Evolutionary conservation across 2,797 vertebrate species (phyloP), one percentile per base, ranked within the genome.

Genomic region (Chelidonichthys spinosus): DNA sequence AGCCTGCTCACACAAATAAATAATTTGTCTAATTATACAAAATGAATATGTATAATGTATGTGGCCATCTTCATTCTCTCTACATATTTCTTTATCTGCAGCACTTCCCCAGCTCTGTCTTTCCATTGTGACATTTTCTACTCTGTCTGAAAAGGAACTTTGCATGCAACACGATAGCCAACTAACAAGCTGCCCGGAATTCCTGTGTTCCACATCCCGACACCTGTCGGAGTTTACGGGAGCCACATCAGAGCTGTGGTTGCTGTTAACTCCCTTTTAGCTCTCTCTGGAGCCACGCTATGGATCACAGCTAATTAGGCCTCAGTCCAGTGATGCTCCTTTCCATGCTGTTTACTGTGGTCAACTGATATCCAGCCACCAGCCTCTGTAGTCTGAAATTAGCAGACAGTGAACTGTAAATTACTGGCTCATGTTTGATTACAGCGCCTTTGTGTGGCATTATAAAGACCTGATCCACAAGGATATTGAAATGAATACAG

Each of bases 171-270:
- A 13, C 6, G 13, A 40, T 43, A 32, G 47, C 64, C 39, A 47
- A 44, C 33, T 10, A 67, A 60, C 63, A 44, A 81, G 69, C 79
- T 65, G 75, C 68, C 74, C 1, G 13, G 37, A 56, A 74, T 67
- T 75, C 62, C 76, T 35, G 50, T n/a, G 14, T 67, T 70, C 25
- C 62, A 25, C 36, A 69, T 73, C 65, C 69, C 0, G 44, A 52
- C 85, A 83, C 78, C 78, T 89, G 86, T 78, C 74, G 52, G 18
- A 35, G 15, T 75, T 84, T 69, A 58, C n/a, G 1, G 70, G 69
- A 65, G 49, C 42, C 39, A 25, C 47, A 46, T 74, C 66, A 64
- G 55, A 74, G 17, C 67, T 46, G 56, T 1, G 18, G 59, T 58
- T 69, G 37, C 63, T 66, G 46, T 50, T 77, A 42, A 72, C 55